Conservation (phyloP, 2,797 vertebrate genomes). For the Hybognathus amarus region DNA sequence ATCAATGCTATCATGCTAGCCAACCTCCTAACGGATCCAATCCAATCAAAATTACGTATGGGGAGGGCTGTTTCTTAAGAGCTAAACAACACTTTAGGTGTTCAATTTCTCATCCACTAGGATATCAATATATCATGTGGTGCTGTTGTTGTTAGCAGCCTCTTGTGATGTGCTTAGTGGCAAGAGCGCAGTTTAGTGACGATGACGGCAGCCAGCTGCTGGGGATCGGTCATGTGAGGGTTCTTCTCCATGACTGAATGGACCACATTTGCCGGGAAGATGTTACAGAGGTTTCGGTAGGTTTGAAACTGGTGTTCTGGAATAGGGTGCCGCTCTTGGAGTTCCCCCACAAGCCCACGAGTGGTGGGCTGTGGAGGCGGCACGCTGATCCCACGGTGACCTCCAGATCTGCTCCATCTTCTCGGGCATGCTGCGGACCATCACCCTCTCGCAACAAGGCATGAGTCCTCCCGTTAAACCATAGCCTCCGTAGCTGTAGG, state of each 20-base stretch:
- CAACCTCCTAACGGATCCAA: not conserved
- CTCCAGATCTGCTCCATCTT: constrained; percentile 99
- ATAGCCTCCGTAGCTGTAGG: constrained; percentile 90
- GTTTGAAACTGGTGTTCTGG: constrained; percentile 98
- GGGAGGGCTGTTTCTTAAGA: constrained; percentile 3
- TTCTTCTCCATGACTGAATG: constrained; percentile 99
- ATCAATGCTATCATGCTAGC: constrained; percentile 28
- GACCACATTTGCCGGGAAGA: constrained; percentile 93
- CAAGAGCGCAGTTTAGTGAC: constrained; percentile 92
- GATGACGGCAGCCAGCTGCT: constrained; percentile 96
- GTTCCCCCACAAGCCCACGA: constrained; percentile 76
- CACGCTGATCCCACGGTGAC: constrained; percentile 89
- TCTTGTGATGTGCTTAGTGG: constrained; percentile 67
- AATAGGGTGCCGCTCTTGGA: constrained; percentile 88
- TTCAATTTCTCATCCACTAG: constrained; percentile 28
- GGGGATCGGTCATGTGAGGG: constrained; percentile 95
- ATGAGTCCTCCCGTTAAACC: constrained; percentile 91
- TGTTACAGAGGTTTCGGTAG: constrained; percentile 99
- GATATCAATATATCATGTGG: not conserved
- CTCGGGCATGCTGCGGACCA: constrained; percentile 98
- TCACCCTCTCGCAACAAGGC: constrained; percentile 96
- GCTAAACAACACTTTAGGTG: not conserved
- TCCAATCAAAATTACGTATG: not conserved
- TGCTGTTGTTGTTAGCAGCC: constrained; percentile 16
- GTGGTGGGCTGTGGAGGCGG: constrained; percentile 59